Evolutionary conservation across 2,113 vertebrate species (phyloP).

Genomic region (Falcunculus frontatus): DNA sequence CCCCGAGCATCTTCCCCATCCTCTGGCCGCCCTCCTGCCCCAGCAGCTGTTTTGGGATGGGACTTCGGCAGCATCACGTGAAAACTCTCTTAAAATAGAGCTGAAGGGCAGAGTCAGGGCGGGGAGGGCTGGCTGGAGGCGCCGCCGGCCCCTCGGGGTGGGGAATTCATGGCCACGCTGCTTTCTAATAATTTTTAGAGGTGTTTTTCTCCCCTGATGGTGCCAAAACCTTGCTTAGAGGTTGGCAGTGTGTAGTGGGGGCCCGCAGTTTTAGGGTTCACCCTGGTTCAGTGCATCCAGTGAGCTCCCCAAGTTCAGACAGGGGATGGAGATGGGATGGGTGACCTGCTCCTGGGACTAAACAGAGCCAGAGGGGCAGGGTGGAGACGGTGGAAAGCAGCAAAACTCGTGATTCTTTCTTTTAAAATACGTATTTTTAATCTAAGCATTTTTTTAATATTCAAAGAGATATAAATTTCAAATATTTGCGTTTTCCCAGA

Average conservation of each 20-base stretch:
- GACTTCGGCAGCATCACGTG: not conserved
- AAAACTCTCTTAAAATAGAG: not conserved
- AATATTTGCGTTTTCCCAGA: not conserved
- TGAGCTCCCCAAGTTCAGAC: not conserved
- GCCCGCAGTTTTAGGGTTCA: not conserved
- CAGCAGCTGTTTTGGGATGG: not conserved
- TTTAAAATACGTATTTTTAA: not conserved
- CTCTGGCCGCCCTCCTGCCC: not conserved
- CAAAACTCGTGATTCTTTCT: not conserved
- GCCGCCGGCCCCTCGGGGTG: not conserved
- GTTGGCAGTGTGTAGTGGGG: no score
- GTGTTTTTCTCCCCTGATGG: rapidly evolving
- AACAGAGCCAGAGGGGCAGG: not conserved
- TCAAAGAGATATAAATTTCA: not conserved
- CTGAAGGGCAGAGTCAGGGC: not conserved
- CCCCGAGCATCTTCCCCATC: not conserved
- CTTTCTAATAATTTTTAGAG: not conserved
- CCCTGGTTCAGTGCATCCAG: rapidly evolving
- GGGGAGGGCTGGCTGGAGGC: not conserved
- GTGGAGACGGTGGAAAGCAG: not conserved
- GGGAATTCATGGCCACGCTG: not conserved
- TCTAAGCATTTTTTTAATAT: not conserved
- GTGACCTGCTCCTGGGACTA: not conserved
- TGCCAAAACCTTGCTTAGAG: not conserved
- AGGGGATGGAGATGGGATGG: not conserved